Evolutionary conservation across 2,888 invertebrate genomes (phyloP), one percentile per base, ranked within the genome.

Genomic region (Drosophila bunnanda): DNA sequence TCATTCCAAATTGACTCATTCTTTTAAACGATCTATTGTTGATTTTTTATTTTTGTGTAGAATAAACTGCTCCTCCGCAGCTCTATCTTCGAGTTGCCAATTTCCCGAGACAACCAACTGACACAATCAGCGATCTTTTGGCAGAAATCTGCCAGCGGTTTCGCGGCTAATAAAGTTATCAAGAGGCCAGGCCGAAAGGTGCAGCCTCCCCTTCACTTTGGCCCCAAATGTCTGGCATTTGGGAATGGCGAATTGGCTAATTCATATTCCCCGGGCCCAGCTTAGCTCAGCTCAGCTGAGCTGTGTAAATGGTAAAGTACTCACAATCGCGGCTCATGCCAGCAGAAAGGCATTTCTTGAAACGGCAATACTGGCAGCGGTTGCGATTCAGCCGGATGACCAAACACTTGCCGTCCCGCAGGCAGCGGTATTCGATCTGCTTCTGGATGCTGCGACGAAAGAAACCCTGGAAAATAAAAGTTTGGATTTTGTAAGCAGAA

Each of bases 291-390:
- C n/a, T n/a, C n/a, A n/a, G 43, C 17, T 20, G 10, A n/a, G 7
- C 28, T n/a, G 22, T 17, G 38, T 66, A 34, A n/a, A 34, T 28
- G 44, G n/a, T 34, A 38, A 34, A 8, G 60, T 93, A 97, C 98
- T 97, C 93, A 98, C 98, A 98, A 93, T 98, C 98, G 91, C 98
- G 95, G 92, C 98, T 98, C 98, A 98, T 98, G 92, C 98, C 98
- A 90, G 98, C 98, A 41, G 97, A 96, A 74, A 98, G 94, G 93
- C 98, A 98, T 96, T 98, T 98, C 93, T 97, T 98, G 93, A 98
- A 98, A 90, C 98, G 95, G 94, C 98, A 98, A 93, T 96, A 98
- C 93, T 98, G 98, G 93, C 98, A 98, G 87, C 98, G 95, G 94
- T 98, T 98, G 82, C 98, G 94, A 93, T 98, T 98, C 89, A 98